Evolutionary conservation across 2,888 invertebrate species (phyloP), one percentile per base, ranked within the genome.

Genomic region (Timandra comae): DNA sequence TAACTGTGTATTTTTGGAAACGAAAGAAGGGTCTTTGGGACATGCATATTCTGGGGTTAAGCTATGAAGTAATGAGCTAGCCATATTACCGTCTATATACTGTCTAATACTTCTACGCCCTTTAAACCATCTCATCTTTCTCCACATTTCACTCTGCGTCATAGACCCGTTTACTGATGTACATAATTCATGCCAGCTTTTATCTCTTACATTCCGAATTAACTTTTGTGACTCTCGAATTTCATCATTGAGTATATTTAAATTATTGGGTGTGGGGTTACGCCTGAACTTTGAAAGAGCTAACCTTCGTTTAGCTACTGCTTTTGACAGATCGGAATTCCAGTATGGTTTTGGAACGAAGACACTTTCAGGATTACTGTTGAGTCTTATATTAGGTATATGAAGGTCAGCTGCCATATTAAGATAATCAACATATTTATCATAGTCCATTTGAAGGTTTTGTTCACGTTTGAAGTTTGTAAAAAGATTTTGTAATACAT

Each of bases 121-220:
- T n/a, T 29, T 29, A 10, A 29, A 21, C 29, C 29, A 29, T 2
- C 29, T 6, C 29, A 29, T 29, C 12, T 7, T 9, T 5, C 7
- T 20, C 29, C 29, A 29, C 20, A 29, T 21, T 2, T 21, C 29
- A 7, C 21, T 12, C 1, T 10, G 7, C 11, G 7, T 21, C n/a
- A 7, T 12, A 4, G 11, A 6, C 21, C 10, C 11, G n/a, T 29
- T 21, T 7, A 29, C 6, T 21, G 7, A 7, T 7, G 2, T 7
- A 10, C 21, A 29, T n/a, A 11, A 11, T 2, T 29, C 7, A 1
- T 12, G 7, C 29, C 29, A 29, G 5, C 7, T 3, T 2, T 1
- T 12, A 12, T 10, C 7, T 21, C 7, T 7, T 2, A 3, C 6
- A 3, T 21, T 2, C 2, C 21, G 20, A 11, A 12, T 10, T 11